A percentile compares a stretch with the other conserved stretches of the same genome.
Conservation (phyloP, 2,888 invertebrate genomes). For the Drosophila paramelanica region DNA sequence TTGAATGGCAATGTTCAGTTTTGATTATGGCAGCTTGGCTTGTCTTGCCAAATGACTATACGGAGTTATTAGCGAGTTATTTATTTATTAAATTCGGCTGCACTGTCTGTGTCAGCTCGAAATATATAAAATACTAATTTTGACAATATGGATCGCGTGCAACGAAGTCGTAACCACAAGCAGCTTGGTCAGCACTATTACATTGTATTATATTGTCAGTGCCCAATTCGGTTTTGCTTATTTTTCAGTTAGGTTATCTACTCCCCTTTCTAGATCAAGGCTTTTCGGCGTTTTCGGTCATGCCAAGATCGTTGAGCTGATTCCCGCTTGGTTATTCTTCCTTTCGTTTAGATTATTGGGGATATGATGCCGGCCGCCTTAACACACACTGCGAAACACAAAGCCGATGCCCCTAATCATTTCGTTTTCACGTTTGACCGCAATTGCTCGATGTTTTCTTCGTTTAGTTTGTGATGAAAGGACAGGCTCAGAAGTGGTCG, state of each 20-base stretch:
- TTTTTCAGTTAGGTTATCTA: not conserved
- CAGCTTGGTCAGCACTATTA: not conserved
- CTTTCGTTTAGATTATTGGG: not conserved
- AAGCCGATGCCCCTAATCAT: not conserved
- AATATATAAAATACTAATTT: no score
- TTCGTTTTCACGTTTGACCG: not conserved
- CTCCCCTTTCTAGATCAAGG: not conserved
- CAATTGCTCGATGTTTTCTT: not conserved
- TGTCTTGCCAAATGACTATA: no score
- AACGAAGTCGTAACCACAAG: not conserved
- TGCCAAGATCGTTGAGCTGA: not conserved
- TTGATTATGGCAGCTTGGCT: no score
- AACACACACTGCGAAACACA: not conserved
- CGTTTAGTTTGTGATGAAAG: no score
- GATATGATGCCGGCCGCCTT: not conserved
- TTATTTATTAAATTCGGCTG: no score
- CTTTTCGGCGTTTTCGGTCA: not conserved
- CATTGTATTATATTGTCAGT: not conserved
- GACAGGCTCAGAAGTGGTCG: not conserved
- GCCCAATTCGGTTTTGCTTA: not conserved
- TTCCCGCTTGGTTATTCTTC: not conserved
- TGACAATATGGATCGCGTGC: not conserved
- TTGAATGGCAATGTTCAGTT: no score
- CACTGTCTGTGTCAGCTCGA: no score
- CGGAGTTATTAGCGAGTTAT: no score